These are phyloP conservation scores for Melipona bicolor DNA, from an alignment of 2,888 invertebrate genomes.

Conservation along the genomic window DNA sequence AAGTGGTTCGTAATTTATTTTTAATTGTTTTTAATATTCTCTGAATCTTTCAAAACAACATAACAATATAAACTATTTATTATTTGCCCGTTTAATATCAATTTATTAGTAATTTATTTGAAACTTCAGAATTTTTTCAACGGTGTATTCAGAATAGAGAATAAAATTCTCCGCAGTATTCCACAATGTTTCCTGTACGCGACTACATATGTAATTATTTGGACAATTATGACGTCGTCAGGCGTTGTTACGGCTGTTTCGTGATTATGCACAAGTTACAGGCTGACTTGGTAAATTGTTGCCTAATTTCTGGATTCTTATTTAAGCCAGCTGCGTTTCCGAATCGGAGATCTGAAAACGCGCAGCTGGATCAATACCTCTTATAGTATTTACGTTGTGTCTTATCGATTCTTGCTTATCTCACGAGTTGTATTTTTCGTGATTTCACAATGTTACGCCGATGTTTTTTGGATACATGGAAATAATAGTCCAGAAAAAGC, in stretches of 20 bases:
- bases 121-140: not conserved
- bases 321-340: not conserved
- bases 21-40: not conserved
- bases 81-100: not conserved
- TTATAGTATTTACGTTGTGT: conserved; percentile 18
- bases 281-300: conserved; percentile 3
- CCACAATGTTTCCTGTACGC: not conserved
- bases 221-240: not conserved
- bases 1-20: not conserved
- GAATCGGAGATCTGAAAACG: conserved; percentile 3
- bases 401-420: conserved; percentile 14
- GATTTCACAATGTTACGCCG: conserved; percentile 13
- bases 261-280: not conserved
- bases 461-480: not conserved
- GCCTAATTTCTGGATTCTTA: conserved; percentile 34
- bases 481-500: not conserved
- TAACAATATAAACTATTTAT: not conserved
- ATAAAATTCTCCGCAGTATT: not conserved
- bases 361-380: conserved; percentile 24
- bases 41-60: not conserved
- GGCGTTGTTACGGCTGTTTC: conserved; percentile 3
- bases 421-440: conserved; percentile 2
- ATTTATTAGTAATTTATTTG: not conserved
- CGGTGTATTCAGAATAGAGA: not conserved
- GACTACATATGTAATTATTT: not conserved